A percentile compares a stretch with the other conserved stretches of the same genome.
Evolutionary conservation across 2,113 vertebrate species (phyloP).

Genomic region (Saimiri boliviensis): DNA sequence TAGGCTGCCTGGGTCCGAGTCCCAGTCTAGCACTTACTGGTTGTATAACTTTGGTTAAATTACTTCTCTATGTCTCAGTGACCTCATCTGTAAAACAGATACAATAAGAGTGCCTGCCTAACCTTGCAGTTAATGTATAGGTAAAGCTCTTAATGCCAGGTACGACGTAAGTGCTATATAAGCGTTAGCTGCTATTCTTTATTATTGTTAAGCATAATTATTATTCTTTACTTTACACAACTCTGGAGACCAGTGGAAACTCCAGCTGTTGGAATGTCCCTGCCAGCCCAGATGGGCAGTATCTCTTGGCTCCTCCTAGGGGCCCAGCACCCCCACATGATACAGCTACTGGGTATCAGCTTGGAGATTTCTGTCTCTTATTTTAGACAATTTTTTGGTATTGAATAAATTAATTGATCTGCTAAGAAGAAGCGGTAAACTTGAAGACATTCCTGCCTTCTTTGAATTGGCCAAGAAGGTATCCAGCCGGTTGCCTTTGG

Average conservation of each 20-base stretch:
- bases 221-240: background rate
- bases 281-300: background rate
- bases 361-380: background rate
- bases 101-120: background rate
- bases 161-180: rapidly evolving
- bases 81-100: background rate
- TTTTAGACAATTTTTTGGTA: conserved; percentile 79
- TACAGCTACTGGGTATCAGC: background rate
- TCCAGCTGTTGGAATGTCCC: background rate
- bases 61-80: background rate
- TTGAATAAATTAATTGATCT: conserved; percentile 77
- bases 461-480: conserved; percentile 73
- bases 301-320: background rate
- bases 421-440: conserved; percentile 79
- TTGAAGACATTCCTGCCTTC: conserved; percentile 75
- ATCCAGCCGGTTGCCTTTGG: conserved; percentile 65
- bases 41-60: background rate
- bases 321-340: background rate
- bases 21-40: background rate
- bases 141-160: background rate
- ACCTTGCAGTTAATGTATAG: background rate
- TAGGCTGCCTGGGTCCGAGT: background rate
- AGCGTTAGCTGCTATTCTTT: background rate
- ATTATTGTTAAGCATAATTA: background rate
- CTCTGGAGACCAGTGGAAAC: background rate